These are phyloP conservation scores for Entomyzon cyanotis DNA, from an alignment of 2,113 vertebrate species.

Conservation along the genomic window DNA sequence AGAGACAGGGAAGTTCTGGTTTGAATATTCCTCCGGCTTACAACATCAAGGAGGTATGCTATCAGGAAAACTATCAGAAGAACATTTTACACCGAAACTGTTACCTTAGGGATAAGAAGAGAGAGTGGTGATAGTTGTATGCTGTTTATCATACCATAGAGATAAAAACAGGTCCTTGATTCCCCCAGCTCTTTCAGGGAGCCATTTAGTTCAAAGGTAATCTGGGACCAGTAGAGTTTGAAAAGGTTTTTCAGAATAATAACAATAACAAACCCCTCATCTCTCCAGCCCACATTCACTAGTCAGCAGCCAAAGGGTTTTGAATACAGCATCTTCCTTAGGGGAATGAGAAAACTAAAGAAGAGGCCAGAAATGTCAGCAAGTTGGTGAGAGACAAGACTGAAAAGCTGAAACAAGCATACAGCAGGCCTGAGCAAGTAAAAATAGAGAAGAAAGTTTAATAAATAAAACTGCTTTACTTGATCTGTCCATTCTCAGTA, in stretches of 20 bases:
- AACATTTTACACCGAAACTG: neutral
- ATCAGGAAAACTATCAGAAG: conserved; percentile 10
- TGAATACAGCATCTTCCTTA: neutral
- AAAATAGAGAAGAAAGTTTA: neutral
- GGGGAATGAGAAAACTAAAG: neutral
- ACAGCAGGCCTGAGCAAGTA: neutral
- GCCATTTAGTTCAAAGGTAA: neutral
- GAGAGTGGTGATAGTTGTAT: neutral
- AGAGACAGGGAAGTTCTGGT: neutral
- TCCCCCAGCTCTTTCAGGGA: neutral
- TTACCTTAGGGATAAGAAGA: neutral
- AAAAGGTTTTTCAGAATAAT: neutral
- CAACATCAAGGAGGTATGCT: neutral
- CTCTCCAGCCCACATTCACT: neutral
- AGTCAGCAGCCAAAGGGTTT: neutral
- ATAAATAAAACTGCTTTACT: conserved; percentile 75
- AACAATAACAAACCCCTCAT: neutral
- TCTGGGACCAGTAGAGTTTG: neutral
- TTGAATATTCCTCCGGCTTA: neutral
- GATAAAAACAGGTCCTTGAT: neutral
- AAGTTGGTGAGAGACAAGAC: neutral
- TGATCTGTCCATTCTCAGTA: conserved; percentile 73
- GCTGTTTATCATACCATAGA: neutral
- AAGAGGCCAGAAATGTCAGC: conserved; percentile 22
- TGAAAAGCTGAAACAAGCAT: neutral